Percentiles rank a stretch among this genome's conserved stretches.
Conservation (phyloP, 23 tunicate species). For the Ascidia mentula region DNA sequence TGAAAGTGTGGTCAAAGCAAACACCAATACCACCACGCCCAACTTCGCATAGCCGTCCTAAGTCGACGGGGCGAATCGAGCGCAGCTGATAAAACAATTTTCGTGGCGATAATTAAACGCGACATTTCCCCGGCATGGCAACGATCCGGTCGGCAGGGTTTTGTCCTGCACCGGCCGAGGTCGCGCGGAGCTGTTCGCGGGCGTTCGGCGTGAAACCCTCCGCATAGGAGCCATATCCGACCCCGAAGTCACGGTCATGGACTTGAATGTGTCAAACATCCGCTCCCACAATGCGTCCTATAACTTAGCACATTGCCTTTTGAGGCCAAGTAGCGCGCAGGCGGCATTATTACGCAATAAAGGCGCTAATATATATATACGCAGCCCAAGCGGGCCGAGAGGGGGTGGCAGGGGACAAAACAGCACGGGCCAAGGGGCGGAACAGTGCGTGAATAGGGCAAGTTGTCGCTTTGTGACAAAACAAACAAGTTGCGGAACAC, state of each 20-base stretch:
- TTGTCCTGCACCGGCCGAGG: background rate
- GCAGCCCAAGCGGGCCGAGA: too few species aligned
- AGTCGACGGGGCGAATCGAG: background rate
- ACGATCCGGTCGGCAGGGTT: background rate
- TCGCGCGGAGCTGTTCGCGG: background rate
- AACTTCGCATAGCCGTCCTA: too few species aligned
- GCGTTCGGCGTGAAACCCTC: background rate
- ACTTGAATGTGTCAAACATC: background rate
- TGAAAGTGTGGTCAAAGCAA: too few species aligned
- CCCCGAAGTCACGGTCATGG: background rate
- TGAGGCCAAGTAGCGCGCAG: background rate
- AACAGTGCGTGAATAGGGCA: background rate
- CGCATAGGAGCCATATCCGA: background rate
- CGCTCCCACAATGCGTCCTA: too few species aligned
- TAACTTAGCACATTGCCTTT: background rate
- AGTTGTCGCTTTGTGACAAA: background rate
- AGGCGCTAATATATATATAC: conserved; percentile 12
- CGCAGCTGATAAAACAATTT: conserved; percentile 9
- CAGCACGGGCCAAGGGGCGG: background rate
- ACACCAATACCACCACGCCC: too few species aligned
- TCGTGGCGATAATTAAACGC: background rate
- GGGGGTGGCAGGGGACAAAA: background rate
- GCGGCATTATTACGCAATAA: background rate
- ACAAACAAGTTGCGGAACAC: background rate
- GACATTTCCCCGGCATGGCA: background rate